A percentile compares a stretch with the other conserved stretches of the same genome.
Conservation (phyloP, 2,113 vertebrate genomes). For the Pteropus alecto region DNA sequence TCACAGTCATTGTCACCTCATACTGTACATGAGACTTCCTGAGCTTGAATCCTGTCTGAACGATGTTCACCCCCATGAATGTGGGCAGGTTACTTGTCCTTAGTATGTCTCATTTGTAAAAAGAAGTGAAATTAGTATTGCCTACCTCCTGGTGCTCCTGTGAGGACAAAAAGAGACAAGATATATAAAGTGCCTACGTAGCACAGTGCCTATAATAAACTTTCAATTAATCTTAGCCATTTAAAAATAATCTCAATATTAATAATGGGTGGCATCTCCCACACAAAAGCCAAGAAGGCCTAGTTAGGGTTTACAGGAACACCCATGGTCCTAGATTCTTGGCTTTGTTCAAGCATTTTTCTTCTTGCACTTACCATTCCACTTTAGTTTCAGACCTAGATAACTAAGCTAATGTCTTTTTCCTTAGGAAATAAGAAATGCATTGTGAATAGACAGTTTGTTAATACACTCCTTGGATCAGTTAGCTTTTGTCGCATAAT, state of each 20-base stretch:
- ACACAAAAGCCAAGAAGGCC: not conserved
- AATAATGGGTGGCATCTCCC: rapidly evolving
- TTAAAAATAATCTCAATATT: not conserved
- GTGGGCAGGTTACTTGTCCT: not conserved
- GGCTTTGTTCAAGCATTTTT: not conserved
- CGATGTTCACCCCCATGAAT: not conserved
- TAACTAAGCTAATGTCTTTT: not conserved
- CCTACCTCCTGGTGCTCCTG: not conserved
- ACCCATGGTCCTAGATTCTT: not conserved
- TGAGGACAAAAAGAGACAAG: not conserved
- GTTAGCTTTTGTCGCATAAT: not conserved
- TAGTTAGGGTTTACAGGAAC: not conserved
- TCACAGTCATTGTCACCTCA: not conserved
- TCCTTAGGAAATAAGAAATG: not conserved
- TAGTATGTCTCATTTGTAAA: not conserved
- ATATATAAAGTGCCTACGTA: not conserved
- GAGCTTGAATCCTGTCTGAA: not conserved
- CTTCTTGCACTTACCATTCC: not conserved
- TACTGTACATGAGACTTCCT: not conserved
- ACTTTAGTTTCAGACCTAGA: not conserved
- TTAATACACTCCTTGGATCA: not conserved
- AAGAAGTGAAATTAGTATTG: not conserved
- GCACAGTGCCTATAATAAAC: not conserved
- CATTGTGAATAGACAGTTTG: not conserved
- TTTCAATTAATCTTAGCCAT: not conserved